phyloP scores from a whole-genome alignment of 2,113 vertebrate genomes.

The Saimiri boliviensis region DNA sequence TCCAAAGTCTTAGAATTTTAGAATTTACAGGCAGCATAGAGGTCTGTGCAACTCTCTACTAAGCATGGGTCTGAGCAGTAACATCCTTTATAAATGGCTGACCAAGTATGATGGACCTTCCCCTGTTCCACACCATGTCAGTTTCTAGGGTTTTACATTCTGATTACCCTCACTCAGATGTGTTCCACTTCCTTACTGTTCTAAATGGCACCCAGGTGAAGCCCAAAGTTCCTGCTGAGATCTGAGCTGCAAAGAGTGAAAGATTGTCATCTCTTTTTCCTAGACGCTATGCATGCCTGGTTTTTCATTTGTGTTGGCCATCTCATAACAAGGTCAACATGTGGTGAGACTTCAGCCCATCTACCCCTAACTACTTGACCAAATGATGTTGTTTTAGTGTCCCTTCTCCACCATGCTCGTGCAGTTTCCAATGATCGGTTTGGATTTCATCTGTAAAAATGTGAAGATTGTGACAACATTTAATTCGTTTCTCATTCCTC shows the following conservation, averaged over 20 bases:
- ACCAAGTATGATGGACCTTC: background rate
- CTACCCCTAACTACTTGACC: rapidly evolving
- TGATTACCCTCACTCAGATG: background rate
- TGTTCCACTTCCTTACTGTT: background rate
- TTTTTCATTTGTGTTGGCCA: no score
- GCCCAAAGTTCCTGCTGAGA: background rate
- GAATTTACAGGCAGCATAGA: background rate
- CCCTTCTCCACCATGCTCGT: rapidly evolving
- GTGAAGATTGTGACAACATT: background rate
- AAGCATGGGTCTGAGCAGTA: background rate
- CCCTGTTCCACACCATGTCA: background rate
- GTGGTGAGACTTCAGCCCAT: background rate
- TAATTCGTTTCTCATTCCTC: background rate
- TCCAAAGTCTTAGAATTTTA: background rate
- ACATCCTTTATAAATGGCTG: background rate
- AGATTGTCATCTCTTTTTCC: background rate
- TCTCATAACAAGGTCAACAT: background rate
- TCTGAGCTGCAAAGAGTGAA: background rate
- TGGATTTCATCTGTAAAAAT: background rate
- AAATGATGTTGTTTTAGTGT: rapidly evolving
- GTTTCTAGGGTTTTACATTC: background rate
- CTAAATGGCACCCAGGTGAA: background rate
- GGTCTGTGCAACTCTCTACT: background rate
- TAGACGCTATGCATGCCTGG: background rate
- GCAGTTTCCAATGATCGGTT: background rate